These are phyloP conservation scores for Osmerus mordax DNA, from an alignment of 2,113 vertebrate genomes.

Conservation along the genomic window DNA sequence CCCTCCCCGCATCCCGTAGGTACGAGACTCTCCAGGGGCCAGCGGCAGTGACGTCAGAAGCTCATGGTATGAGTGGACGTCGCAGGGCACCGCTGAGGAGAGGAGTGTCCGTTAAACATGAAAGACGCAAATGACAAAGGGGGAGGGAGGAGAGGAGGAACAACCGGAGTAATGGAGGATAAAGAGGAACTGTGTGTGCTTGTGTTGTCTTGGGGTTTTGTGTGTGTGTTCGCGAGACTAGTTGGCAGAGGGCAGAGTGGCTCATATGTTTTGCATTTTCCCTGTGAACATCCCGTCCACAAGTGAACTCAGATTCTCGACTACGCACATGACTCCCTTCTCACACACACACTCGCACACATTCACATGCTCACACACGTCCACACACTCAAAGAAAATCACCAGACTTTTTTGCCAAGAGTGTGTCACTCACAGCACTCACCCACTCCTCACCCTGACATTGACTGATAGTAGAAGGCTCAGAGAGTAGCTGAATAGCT, in stretches of 20 bases:
- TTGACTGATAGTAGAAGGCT: constrained; percentile 64
- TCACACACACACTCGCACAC: constrained; percentile 34
- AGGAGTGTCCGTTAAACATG: constrained; percentile 53
- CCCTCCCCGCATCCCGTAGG: constrained; percentile 49
- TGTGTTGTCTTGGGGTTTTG: constrained; percentile 45
- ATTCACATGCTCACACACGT: constrained; percentile 26
- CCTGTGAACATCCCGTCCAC: constrained; percentile 69
- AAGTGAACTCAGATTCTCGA: constrained; percentile 60
- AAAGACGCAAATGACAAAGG: constrained; percentile 48
- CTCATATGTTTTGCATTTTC: constrained; percentile 73
- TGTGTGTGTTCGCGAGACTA: constrained; percentile 33
- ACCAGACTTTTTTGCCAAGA: constrained; percentile 58
- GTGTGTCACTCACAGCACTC: constrained; percentile 60
- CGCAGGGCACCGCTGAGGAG: constrained; percentile 41
- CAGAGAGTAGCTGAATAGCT: constrained; percentile 58
- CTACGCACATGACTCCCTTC: constrained; percentile 62
- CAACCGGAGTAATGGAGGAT: constrained; percentile 40
- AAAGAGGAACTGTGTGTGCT: constrained; percentile 29
- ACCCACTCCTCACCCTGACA: constrained; percentile 57
- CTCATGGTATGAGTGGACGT: constrained; percentile 46
- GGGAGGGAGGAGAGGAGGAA: constrained; percentile 43
- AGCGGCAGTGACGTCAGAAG: constrained; percentile 58
- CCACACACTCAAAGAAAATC: constrained; percentile 55
- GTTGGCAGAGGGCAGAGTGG: constrained; percentile 62
- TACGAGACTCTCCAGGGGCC: constrained; percentile 65